Percentiles rank a stretch among this genome's conserved stretches.
These are phyloP conservation scores for Protosalanx chinensis DNA, from an alignment of 2,797 vertebrate genomes.

Conservation along the genomic window DNA sequence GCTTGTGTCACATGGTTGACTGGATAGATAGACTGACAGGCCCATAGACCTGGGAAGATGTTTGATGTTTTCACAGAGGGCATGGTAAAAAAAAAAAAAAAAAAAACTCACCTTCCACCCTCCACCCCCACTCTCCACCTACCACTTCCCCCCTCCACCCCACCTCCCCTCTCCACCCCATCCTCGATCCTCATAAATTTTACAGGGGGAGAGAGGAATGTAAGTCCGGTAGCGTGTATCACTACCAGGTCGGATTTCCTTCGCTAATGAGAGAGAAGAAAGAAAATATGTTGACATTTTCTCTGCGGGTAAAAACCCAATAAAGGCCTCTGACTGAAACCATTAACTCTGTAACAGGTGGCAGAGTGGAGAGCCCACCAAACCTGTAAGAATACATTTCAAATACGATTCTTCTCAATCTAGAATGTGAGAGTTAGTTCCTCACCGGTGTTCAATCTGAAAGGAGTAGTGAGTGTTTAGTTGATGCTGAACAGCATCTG, in stretches of 20 bases:
- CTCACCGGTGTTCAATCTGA: too few relatives aligned
- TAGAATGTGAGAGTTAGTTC: too few relatives aligned
- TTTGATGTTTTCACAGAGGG: neutral
- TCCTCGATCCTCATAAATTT: constrained; percentile 33
- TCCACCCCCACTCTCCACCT: neutral
- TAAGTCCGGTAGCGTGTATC: constrained; percentile 7
- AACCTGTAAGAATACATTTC: too few relatives aligned
- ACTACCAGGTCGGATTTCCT: constrained; percentile 26
- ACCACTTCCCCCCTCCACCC: neutral
- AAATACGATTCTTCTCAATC: too few relatives aligned
- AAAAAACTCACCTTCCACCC: too few relatives aligned
- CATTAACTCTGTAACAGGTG: constrained; percentile 3
- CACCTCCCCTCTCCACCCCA: neutral
- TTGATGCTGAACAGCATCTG: too few relatives aligned
- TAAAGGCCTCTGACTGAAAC: neutral
- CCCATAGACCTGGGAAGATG: neutral
- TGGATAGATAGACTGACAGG: neutral
- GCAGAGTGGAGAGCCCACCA: neutral
- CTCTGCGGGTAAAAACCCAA: neutral
- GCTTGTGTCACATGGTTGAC: neutral
- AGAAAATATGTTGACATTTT: neutral
- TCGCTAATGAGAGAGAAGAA: constrained; percentile 22
- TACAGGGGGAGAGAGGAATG: constrained; percentile 27
- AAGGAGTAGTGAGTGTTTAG: too few relatives aligned
- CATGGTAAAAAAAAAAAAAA: neutral